A percentile compares a stretch with the other conserved stretches of the same genome.
Evolutionary conservation across 2,888 invertebrate species (phyloP).

Genomic region (Megastigmus dorsalis): DNA sequence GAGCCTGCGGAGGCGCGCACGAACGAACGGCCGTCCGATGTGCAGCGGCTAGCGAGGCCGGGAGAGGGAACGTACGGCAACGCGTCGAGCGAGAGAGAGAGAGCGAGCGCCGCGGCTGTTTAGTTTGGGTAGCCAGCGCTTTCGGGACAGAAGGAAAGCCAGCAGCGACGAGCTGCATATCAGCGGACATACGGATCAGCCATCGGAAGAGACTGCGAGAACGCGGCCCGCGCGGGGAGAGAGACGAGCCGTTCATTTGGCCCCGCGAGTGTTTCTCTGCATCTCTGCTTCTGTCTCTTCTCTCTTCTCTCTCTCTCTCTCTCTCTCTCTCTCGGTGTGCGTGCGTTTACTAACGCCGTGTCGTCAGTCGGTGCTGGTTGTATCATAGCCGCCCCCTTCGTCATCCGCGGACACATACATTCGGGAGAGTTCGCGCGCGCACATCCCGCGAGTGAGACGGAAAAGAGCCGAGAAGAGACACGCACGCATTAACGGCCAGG

Average conservation of each 20-base stretch:
- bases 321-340: background rate
- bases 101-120: slow-evolving; percentile 45
- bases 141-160: slow-evolving; percentile 35
- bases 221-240: background rate
- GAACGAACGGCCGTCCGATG: too few species aligned
- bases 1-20: slow-evolving; percentile 24
- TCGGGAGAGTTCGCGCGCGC: slow-evolving; percentile 14
- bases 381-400: background rate
- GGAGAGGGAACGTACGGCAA: slow-evolving; percentile 12
- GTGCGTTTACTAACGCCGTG: too few species aligned
- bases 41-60: background rate
- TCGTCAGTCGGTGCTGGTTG: too few species aligned
- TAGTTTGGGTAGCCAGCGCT: slow-evolving; percentile 46
- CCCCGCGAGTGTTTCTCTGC: background rate
- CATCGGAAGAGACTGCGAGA: too few species aligned
- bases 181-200: too few species aligned
- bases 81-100: slow-evolving; percentile 10
- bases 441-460: background rate
- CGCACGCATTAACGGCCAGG: slow-evolving; percentile 16
- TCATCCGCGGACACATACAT: background rate
- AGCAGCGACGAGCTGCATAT: slow-evolving; percentile 48
- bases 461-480: slow-evolving; percentile 7
- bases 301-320: too few species aligned
- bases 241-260: background rate
- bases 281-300: too few species aligned